Base-by-base conservation (phyloP, 2,888 invertebrate species). In the Caenorhabditis wallacei region DNA sequence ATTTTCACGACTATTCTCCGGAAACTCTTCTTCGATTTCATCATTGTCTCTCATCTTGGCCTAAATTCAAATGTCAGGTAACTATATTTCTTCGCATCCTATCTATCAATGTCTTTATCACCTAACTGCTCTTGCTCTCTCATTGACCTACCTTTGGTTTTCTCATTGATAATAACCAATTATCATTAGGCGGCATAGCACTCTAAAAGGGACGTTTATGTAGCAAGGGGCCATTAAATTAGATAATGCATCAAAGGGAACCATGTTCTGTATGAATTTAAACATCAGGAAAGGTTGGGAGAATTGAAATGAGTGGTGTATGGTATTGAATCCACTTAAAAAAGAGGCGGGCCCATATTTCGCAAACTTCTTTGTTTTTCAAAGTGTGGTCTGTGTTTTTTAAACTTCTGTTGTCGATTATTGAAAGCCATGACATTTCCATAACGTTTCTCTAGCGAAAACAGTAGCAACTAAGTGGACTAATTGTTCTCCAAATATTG, bases 141-240 rank as follows among this genome's bases (percentile, higher is more conserved):
- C 24, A 20, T n/a, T 20, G 46, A 57, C 53, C 56, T 48, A 35
- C 26, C 51, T 59, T 56, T 30, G 30, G 3, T 30, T 30, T 8
- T 46, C 37, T 69, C 24, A 13, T 8, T 35, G 64, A 66, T 76
- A 68, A 76, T 68, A 40, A 16, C 40, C 24, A 66, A 78, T 78
- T 63, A 78, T 69, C 69, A 63, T 61, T 78, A 46, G 61, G 53
- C 69, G 78, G 69, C 61, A 48, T 26, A 43, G 40, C 46, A 22
- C n/a, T 61, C 59, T 40, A 61, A 69, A 70, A 11, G 40, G 30
- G 10, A 57, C 26, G 78, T 78, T 78, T 78, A 68, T 78, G 54
- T 63, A 43, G 69, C 22, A 22, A 76, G 40, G 43, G 30, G 46
- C 43, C 26, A 53, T 78, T 63, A 78, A 78, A 69, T 1, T 30